Percentiles rank a stretch among this genome's conserved stretches.
phyloP scores from a whole-genome alignment of 2,888 invertebrate species.

The Phalera bucephala region DNA sequence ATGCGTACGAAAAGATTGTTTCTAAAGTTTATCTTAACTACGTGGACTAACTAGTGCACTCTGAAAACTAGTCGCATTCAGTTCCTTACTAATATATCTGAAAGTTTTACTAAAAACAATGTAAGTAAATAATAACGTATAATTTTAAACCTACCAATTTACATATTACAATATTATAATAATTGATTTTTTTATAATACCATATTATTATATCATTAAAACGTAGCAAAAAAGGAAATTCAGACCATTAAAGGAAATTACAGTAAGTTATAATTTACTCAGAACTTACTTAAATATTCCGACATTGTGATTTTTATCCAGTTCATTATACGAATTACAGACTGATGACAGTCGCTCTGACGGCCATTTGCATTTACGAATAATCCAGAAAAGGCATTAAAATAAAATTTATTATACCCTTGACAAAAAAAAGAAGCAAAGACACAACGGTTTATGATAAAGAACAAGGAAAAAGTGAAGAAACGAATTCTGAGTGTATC shows the following conservation, averaged over 20 bases:
- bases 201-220: conserved; percentile 6
- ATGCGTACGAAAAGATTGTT: too few species aligned
- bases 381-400: conserved; percentile 56
- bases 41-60: too few species aligned
- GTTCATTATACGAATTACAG: conserved; percentile 48
- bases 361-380: conserved; percentile 62
- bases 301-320: conserved; percentile 39
- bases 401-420: conserved; percentile 64
- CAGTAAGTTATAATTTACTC: conserved; percentile 10
- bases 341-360: conserved; percentile 46
- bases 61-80: too few species aligned
- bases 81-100: too few species aligned
- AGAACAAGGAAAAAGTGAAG: conserved; percentile 51
- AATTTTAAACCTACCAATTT: too few species aligned
- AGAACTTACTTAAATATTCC: conserved; percentile 24
- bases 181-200: conserved; percentile 1
- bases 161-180: not conserved
- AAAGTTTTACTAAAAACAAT: too few species aligned
- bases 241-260: conserved; percentile 10
- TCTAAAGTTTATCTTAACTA: too few species aligned
- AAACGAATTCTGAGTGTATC: conserved; percentile 63
- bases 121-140: too few species aligned
- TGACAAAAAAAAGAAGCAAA: conserved; percentile 60
- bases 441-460: conserved; percentile 65
- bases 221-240: conserved; percentile 2